Conservation (phyloP, 2,888 invertebrate genomes). For the Euplagia quadripunctaria region DNA sequence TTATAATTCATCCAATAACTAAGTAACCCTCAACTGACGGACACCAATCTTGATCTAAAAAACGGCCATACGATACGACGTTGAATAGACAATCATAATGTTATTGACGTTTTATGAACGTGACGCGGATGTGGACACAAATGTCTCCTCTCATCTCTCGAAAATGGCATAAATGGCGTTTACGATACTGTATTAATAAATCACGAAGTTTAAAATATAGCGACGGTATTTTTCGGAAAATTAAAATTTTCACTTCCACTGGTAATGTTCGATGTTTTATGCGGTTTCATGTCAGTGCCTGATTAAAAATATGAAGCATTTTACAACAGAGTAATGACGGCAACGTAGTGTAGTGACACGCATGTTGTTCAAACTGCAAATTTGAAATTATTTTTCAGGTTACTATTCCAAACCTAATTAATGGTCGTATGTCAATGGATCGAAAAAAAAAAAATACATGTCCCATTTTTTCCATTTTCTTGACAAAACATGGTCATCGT, state of each 20-base stretch:
- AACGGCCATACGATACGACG: constrained; percentile 6
- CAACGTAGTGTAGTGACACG: constrained; percentile 41
- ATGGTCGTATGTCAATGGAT: too few species aligned
- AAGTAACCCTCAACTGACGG: constrained; percentile 37
- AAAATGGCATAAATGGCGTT: constrained; percentile 76
- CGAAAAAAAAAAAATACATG: too few species aligned
- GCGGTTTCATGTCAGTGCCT: constrained; percentile 71
- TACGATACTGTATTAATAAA: constrained; percentile 77
- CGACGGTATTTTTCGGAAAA: constrained; percentile 71
- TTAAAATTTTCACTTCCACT: constrained; percentile 75
- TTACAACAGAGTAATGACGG: constrained; percentile 59
- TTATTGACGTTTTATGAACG: constrained; percentile 58
- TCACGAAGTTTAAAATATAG: constrained; percentile 80
- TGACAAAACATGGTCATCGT: too few species aligned
- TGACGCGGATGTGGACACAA: constrained; percentile 62
- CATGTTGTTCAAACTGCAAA: constrained; percentile 31
- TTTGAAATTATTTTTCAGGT: too few species aligned
- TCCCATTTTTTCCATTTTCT: too few species aligned
- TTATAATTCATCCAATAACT: constrained; percentile 23
- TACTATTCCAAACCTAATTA: too few species aligned
- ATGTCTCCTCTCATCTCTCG: constrained; percentile 68
- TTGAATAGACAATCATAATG: constrained; percentile 50
- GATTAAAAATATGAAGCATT: constrained; percentile 71
- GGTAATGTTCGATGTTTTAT: constrained; percentile 77
- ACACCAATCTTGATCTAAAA: background rate